Conservation (phyloP, 2,888 invertebrate genomes). For the Horisme vitalbata region DNA sequence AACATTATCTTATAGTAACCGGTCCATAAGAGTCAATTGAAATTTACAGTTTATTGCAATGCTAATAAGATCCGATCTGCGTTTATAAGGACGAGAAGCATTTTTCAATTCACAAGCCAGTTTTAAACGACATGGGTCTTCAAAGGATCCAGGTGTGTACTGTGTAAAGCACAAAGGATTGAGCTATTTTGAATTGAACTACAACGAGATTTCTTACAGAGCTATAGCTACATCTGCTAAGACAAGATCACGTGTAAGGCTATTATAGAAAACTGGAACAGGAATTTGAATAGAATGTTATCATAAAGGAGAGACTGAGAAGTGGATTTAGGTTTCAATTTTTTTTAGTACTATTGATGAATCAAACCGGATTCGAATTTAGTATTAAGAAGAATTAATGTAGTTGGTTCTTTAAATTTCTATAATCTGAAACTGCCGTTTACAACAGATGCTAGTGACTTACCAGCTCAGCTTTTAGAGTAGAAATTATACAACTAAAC, state of each 20-base stretch:
- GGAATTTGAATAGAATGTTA: not conserved
- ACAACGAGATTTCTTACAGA: not conserved
- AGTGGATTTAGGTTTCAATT: slow-evolving; percentile 28
- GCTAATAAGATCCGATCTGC: slow-evolving; percentile 2
- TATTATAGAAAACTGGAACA: not conserved
- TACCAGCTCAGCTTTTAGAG: no score
- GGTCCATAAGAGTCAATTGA: not conserved
- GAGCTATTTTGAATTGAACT: not conserved
- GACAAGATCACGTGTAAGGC: not conserved
- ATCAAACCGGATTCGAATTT: no score
- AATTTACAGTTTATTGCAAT: slow-evolving; percentile 1
- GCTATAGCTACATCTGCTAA: not conserved
- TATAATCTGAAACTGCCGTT: no score
- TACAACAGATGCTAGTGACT: no score
- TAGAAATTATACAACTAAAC: no score
- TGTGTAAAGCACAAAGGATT: not conserved
- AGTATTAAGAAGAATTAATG: no score
- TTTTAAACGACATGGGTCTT: not conserved
- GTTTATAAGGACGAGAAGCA: not conserved
- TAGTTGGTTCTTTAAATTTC: no score
- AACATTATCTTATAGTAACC: slow-evolving; percentile 16
- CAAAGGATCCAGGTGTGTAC: not conserved
- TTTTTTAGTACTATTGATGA: no score
- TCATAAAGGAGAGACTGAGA: slow-evolving; percentile 41
- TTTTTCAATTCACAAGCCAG: not conserved